Percentiles rank a stretch among this genome's conserved stretches.
These are phyloP conservation scores for Boloria selene DNA, from an alignment of 2,888 invertebrate species.

Conservation along the genomic window DNA sequence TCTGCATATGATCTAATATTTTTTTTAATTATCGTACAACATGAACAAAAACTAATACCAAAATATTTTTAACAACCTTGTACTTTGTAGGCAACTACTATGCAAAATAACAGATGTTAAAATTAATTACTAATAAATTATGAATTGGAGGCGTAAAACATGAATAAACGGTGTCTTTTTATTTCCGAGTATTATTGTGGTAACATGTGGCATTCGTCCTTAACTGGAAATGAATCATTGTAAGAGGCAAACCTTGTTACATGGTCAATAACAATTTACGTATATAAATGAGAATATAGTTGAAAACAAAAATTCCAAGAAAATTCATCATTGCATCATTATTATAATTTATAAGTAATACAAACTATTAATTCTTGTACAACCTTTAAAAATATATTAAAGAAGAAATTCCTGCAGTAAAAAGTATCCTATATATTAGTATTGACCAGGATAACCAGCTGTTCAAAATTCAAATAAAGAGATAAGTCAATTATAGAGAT, in stretches of 20 bases:
- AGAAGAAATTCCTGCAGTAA: too few species aligned
- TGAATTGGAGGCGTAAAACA: slow-evolving; percentile 19
- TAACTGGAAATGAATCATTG: slow-evolving; percentile 32
- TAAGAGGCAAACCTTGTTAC: slow-evolving; percentile 35
- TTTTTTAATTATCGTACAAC: too few species aligned
- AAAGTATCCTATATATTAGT: too few species aligned
- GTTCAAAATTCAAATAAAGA: too few species aligned
- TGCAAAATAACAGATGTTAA: slow-evolving; percentile 1
- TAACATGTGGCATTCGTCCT: slow-evolving; percentile 40
- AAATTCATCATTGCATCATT: not conserved
- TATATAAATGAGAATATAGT: slow-evolving; percentile 2
- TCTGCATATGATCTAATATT: too few species aligned
- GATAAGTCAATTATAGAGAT: too few species aligned
- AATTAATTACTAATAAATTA: slow-evolving; percentile 3
- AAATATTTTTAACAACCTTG: slow-evolving; percentile 14
- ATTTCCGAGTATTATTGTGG: slow-evolving; percentile 21
- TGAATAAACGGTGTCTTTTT: slow-evolving; percentile 14
- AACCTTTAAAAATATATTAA: too few species aligned
- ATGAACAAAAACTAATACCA: not conserved
- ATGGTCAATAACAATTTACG: slow-evolving; percentile 29
- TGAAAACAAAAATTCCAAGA: slow-evolving; percentile 12
- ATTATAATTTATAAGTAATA: not conserved
- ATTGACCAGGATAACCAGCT: too few species aligned
- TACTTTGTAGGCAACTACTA: slow-evolving; percentile 1
- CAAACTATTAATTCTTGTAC: not conserved